Percentiles rank a stretch among this genome's conserved stretches.
Conservation (phyloP, 2,797 vertebrate species). For the Lacerta agilis region DNA sequence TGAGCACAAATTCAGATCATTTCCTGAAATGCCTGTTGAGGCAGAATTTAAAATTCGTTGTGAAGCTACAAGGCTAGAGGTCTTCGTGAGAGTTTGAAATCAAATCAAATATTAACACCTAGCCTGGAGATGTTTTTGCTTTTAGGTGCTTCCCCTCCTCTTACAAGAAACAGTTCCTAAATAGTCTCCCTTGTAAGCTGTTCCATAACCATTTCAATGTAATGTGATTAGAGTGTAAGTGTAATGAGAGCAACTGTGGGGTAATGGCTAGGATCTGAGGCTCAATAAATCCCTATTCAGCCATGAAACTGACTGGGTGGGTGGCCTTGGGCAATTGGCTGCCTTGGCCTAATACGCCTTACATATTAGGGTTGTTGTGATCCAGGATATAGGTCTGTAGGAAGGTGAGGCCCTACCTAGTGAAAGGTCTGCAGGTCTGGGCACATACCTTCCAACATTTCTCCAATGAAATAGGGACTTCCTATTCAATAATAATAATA, state of each 20-base stretch:
- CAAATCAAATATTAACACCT: conserved; percentile 23
- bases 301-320: not conserved
- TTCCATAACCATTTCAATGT: conserved; percentile 8
- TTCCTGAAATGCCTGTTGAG: not conserved
- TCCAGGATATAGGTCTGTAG: not conserved
- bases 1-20: not conserved
- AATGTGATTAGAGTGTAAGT: not conserved
- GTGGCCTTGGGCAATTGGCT: not conserved
- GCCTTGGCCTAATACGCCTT: not conserved
- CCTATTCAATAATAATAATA: too few relatives aligned
- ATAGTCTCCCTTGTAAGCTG: conserved; percentile 2
- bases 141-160: not conserved
- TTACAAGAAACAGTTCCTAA: not conserved
- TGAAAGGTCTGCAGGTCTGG: too few relatives aligned
- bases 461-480: too few relatives aligned
- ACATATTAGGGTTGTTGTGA: not conserved
- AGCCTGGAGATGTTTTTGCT: not conserved
- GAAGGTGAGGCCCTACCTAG: too few relatives aligned
- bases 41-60: conserved; percentile 14
- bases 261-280: not conserved
- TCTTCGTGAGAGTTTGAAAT: conserved; percentile 15
- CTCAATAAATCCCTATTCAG: not conserved
- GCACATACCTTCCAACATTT: too few relatives aligned
- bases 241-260: not conserved
- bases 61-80: not conserved